Base-by-base conservation (phyloP, 2,888 invertebrate species). In the Achlya flavicornis region DNA sequence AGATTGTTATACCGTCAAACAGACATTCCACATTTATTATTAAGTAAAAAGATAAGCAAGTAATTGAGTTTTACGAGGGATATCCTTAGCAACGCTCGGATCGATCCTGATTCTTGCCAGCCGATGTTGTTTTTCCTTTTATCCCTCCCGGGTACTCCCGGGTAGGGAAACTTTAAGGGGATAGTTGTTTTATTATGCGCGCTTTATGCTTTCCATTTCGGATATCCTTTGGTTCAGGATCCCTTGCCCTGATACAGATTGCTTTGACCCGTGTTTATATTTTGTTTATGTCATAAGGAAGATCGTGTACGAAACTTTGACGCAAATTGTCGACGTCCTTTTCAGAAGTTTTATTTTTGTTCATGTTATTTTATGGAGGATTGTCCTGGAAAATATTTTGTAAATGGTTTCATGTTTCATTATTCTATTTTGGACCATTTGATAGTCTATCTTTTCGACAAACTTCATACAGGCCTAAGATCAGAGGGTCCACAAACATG, bases 141-240 rank as follows among this genome's bases (percentile, higher is more conserved):
- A 35, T 38, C 16, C 38, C 35, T 38, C 38, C 38, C 38, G 53
- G 53, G 19, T 10, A 7, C 38, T 32, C 4, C n/a, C 14, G 58
- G 35, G 35, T n/a, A 7, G 58, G n/a, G 7, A n/a, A 59, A 59
- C 58, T 59, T 59, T 59, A 10, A 59, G 38, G 58, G 58, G 38
- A 38, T 38, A 59, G 58, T 38, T 38, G 58, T 59, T 16, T 59
- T 59, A 59, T 59, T 59, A 59, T 59, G 58, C 58, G 14, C 58
- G 10, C 33, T 59, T 59, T 59, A 59, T 59, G 58, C n/a, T 59
- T 35, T 19, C 58, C 58, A 38, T 59, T 59, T 35, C 10, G 38
- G 10, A 8, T 59, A 59, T 35, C 35, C 58, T 38, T 35, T 16
- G 38, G 58, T 19, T n/a, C 35, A 8, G 38, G 38, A 38, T 38